These are phyloP conservation scores for Urocitellus parryii DNA, from an alignment of 2,113 vertebrate species.

Conservation along the genomic window DNA sequence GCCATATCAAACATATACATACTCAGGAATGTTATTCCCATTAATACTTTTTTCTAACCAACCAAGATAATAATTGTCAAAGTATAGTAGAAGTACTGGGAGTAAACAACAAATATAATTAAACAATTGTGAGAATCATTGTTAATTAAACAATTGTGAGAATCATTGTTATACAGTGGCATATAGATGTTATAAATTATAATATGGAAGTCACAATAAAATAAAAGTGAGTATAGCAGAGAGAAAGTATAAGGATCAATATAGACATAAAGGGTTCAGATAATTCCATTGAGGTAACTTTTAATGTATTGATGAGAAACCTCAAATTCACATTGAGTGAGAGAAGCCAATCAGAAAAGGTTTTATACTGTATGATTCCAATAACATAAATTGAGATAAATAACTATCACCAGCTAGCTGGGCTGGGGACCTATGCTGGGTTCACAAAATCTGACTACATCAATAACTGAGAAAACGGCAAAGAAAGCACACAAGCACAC, in stretches of 20 bases:
- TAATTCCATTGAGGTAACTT: not conserved
- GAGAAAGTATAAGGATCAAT: not conserved
- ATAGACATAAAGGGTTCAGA: not conserved
- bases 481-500: too few species aligned
- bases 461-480: too few species aligned
- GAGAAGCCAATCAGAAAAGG: not conserved
- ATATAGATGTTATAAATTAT: not conserved
- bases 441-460: too few species aligned
- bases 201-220: not conserved
- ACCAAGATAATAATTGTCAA: not conserved
- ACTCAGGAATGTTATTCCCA: not conserved
- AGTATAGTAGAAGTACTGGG: not conserved
- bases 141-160: not conserved
- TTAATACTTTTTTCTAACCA: not conserved
- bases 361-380: not conserved
- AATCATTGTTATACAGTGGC: not conserved
- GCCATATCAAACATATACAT: not conserved
- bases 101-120: not conserved
- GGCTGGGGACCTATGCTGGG: too few species aligned
- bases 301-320: not conserved
- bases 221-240: not conserved
- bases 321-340: not conserved
- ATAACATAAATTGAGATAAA: not conserved
- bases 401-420: too few species aligned
- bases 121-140: not conserved